Base-by-base conservation (phyloP, 2,113 vertebrate species). In the Prionailurus viverrinus region DNA sequence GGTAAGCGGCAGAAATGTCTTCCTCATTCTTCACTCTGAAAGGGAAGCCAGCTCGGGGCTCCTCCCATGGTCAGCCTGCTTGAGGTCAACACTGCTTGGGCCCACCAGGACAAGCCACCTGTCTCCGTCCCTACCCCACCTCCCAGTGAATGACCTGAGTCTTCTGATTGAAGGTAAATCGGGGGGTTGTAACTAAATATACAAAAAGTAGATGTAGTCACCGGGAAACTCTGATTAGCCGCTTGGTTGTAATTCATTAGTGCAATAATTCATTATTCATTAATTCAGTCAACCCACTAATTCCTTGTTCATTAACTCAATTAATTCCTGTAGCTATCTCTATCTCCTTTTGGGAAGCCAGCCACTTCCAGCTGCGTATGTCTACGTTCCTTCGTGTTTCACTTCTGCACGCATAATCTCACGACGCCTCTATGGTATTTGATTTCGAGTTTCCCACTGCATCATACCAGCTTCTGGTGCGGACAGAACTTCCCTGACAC, bases 41-140 rank as follows among this genome's bases (percentile, higher is more conserved):
- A 65, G 21, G 69, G 74, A 55, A 33, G 27, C 1, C 6, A 53
- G 33, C 14, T 0, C 2, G n/a, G 41, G 11, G n/a, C 5, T 63
- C 4, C 2, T 0, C 4, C 7, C 12, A 19, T 16, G 15, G 33
- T 14, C 29, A 41, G 2, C 13, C 27, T 10, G 21, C 58, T 61
- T 61, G 58, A 61, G 58, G 58, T 61, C 58, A 61, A 2, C 45
- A 39, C 2, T 0, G 31, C 41, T 8, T 36, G 48, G 11, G 36
- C 16, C 19, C n/a, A 68, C 0, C 5, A 25, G 18, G 16, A 53
- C 15, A n/a, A 66, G 21, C 14, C 36, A 31, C 15, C 0, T 1
- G 2, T 10, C 27, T 55, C 63, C 2, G 10, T 18, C 1, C 31
- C 63, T 9, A 41, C 5, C 61, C 27, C 39, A 13, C 27, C 27